Base-by-base conservation (phyloP, 2,113 vertebrate species). In the Raphicerus campestris region DNA sequence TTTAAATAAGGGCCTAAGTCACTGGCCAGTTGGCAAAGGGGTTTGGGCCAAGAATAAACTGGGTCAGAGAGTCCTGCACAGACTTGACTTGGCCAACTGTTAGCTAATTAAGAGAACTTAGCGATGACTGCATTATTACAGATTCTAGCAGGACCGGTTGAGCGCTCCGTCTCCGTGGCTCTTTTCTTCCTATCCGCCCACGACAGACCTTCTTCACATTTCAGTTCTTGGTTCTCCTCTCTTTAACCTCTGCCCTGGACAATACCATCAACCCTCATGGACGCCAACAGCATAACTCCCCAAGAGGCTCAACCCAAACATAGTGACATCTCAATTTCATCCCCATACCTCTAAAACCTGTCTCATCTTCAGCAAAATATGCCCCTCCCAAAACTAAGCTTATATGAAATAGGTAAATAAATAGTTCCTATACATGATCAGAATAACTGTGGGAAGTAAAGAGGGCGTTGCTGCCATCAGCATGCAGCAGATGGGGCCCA, bases 71-170 rank as follows among this genome's bases (percentile, higher is more conserved):
- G 73, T 86, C 92, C 75, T 97, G 96, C 87, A 94, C 90, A 92
- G 93, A 89, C 97, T 94, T 63, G 97, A 97, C 63, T 94, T 93
- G 92, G 89, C 87, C 89, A 96, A 73, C 87, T 91, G 87, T 88
- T 93, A 82, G 70, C 93, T 92, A 96, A 97, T 97, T 97, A 97
- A 66, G 89, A 97, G 93, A 93, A 96, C 60, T 78, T 24, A 95
- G 92, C 84, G 56, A 96, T 96, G 96, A 97, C 20, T 85, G 83
- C 80, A 88, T 97, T 66, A 91, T 58, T 90, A 93, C 95, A 96
- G 91, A 96, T 91, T 94, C 95, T 75, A 63, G 92, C 89, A 97
- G 90, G 97, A 97, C 97, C 84, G 97, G 97, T 97, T 97, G 80
- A 45, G 26, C 3, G 1, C 66, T 88, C 28, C 22, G 24, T 51